Percentiles rank a stretch among this genome's conserved stretches.
Evolutionary conservation across 1,140 invertebrate species (phyloP).

Genomic region (Scaptomyza montana): DNA sequence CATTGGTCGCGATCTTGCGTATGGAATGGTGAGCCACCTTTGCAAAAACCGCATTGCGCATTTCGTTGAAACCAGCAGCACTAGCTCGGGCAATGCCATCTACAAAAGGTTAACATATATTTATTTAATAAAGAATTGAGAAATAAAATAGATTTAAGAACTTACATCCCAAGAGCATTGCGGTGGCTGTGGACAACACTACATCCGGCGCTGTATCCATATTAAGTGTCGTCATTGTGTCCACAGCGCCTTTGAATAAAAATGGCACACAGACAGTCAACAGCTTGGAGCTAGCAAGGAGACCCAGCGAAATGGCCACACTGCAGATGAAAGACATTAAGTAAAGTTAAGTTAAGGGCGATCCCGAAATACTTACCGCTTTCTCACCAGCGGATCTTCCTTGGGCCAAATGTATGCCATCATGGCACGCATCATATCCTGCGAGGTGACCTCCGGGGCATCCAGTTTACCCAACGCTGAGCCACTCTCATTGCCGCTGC

Average conservation of each 20-base stretch:
- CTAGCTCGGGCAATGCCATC: constrained; percentile 96
- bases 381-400: constrained; percentile 84
- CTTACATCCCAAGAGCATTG: constrained; percentile 96
- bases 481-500: constrained; percentile 87
- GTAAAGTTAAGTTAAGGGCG: background rate
- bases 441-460: constrained; percentile 87
- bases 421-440: constrained; percentile 95
- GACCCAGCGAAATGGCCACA: constrained; percentile 92
- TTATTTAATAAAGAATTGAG: background rate
- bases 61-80: constrained; percentile 96
- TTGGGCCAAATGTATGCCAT: constrained; percentile 97
- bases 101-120: constrained; percentile 77
- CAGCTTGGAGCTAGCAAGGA: constrained; percentile 92
- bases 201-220: constrained; percentile 90
- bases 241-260: constrained; percentile 97
- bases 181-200: constrained; percentile 89
- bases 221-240: constrained; percentile 92
- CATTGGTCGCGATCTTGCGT: constrained; percentile 95
- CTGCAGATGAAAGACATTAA: constrained; percentile 78
- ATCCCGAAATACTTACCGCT: constrained; percentile 49
- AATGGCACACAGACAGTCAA: constrained; percentile 98
- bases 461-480: constrained; percentile 85
- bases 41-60: constrained; percentile 99
- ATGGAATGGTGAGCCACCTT: constrained; percentile 99
- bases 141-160: background rate